These are phyloP conservation scores for Mesocricetus auratus DNA, from an alignment of 2,113 vertebrate species.

Conservation along the genomic window DNA sequence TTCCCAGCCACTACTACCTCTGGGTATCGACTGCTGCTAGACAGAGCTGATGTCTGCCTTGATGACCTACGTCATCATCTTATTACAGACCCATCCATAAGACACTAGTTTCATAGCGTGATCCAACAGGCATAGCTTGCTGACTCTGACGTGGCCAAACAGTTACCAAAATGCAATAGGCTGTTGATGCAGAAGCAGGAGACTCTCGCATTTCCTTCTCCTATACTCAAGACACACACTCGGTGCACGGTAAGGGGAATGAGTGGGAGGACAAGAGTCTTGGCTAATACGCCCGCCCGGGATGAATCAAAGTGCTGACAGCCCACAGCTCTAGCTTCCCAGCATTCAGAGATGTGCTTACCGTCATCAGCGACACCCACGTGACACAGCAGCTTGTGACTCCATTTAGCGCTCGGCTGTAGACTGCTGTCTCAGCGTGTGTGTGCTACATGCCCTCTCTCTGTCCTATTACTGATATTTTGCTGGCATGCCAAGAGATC, in stretches of 20 bases:
- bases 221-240: not conserved
- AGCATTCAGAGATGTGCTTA: not conserved
- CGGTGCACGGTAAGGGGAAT: not conserved
- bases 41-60: fast-evolving
- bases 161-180: not conserved
- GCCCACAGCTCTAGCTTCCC: not conserved
- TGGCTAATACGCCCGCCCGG: not conserved
- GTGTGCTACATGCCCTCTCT: not conserved
- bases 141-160: not conserved
- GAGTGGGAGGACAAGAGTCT: not conserved
- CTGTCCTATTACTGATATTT: slow-evolving; percentile 1
- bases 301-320: not conserved
- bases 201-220: not conserved
- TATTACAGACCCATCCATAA: not conserved
- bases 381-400: not conserved
- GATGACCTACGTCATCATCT: not conserved
- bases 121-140: not conserved
- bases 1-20: not conserved
- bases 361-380: not conserved
- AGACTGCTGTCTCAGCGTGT: slow-evolving; percentile 7
- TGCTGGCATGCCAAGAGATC: not conserved
- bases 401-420: fast-evolving
- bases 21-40: not conserved
- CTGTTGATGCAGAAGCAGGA: not conserved
- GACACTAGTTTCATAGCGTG: not conserved